Evolutionary conservation across 1,140 invertebrate genomes (phyloP), one percentile per base, ranked within the genome.

Genomic region (Coelopa frigida): DNA sequence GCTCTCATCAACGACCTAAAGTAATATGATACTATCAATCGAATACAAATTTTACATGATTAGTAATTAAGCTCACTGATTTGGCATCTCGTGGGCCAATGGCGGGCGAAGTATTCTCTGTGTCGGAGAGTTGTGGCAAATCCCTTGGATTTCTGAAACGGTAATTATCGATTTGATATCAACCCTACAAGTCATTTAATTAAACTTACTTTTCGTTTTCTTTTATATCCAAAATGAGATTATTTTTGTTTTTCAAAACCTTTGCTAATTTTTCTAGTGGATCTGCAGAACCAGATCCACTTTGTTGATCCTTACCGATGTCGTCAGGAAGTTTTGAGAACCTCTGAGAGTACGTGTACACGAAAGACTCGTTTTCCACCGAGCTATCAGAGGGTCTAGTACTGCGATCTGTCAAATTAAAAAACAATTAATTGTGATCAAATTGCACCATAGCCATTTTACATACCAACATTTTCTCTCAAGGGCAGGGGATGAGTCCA

Each of bases 1-100:
- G 50, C 77, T 80, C 32, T 85, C 83, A 64, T 86, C 83, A 51
- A 70, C 66, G 14, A n/a, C n/a, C n/a, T n/a, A n/a, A n/a, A n/a
- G n/a, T 24, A 49, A 40, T 49, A 42, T 22, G 8, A 22, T 37
- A 46, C 12, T 21, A 52, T 56, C 48, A 55, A 53, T 47, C 23
- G 26, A 14, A 20, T 11, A 31, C 27, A 45, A 15, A 17, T 37
- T 17, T 10, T 37, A 5, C 22, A 37, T n/a, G 7, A n/a, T 35
- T 12, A 57, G n/a, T n/a, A n/a, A n/a, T n/a, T n/a, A n/a, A n/a
- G n/a, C n/a, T n/a, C 17, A 61, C 54, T 10, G 55, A 64, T 39
- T 46, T 47, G 6, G 55, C 58, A 49, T 70, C 57, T 5, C 57
- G 56, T 1, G 51, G 51, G 4, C 64, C 64, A 55, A 70, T 61